Evolutionary conservation across 2,888 invertebrate genomes (phyloP), one percentile per base, ranked within the genome.

Genomic region (Synanthedon vespiformis): DNA sequence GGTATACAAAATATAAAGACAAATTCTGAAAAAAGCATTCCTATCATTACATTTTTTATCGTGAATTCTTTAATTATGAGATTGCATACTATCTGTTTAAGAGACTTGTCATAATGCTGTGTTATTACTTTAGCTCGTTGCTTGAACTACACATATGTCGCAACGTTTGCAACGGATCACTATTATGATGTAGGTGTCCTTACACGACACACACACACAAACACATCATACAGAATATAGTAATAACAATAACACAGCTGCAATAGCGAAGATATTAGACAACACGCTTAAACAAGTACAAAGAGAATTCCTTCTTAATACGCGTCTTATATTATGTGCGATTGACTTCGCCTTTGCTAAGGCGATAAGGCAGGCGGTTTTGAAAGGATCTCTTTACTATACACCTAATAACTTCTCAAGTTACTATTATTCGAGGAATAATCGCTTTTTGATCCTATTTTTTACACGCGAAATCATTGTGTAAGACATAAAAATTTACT

Each of bases 361-460:
- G 67, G 58, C 66, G 72, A 61, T 68, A 34, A 34, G 34, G 34
- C 34, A 34, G 10, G 34, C 34, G 34, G 10, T 34, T 34, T 34
- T 68, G 74, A 77, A 78, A 74, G 76, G 77, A 84, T 85, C 80
- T 67, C 70, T 73, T 80, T 77, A 76, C 81, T 75, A 82, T 81
- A 80, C 67, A 67, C 66, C 74, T 72, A 83, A 84, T 84, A 76
- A 70, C 74, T 74, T 81, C 76, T 84, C 78, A 68, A 67, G 74
- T 85, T 83, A 77, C 84, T 67, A 70, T 82, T 80, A 77, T 80
- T 68, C 57, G 61, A 65, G 63, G 64, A 64, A 70, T 74, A 72
- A 73, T 69, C 61, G 64, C 64, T 34, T 34, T 34, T 34, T 34
- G 34, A 34, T 34, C 6, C 10, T 8, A 10, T 34, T 34, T 34